These are phyloP conservation scores for Cotesia glomerata DNA, from an alignment of 1,140 invertebrate species.

Conservation along the genomic window DNA sequence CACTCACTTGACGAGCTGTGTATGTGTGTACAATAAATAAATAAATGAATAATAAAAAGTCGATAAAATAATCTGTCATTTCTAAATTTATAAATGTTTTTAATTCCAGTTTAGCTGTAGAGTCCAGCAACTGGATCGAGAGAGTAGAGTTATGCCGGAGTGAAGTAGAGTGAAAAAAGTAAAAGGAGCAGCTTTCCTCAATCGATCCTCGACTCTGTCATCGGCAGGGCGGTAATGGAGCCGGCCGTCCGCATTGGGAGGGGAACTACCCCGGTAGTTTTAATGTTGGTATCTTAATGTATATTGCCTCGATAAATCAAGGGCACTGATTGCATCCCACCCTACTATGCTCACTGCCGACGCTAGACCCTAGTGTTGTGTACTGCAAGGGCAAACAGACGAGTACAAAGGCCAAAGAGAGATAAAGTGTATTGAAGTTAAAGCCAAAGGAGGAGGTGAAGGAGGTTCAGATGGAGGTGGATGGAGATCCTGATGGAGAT, in stretches of 20 bases:
- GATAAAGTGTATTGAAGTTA: constrained; percentile 1
- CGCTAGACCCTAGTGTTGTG: constrained; percentile 17
- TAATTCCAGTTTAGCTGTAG: not conserved
- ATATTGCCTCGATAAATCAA: constrained; percentile 63
- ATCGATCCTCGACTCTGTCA: constrained; percentile 41
- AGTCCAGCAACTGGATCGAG: not conserved
- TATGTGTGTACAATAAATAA: constrained; percentile 12
- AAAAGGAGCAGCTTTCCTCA: constrained; percentile 31
- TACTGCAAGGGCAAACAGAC: not conserved
- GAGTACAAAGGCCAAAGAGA: constrained; percentile 11
- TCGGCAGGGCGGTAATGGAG: constrained; percentile 50
- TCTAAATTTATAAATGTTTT: too few relatives aligned
- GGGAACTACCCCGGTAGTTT: constrained; percentile 56
- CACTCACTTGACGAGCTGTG: constrained; percentile 38
- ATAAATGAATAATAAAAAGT: not conserved
- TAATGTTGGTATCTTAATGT: constrained; percentile 64
- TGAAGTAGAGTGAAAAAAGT: not conserved
- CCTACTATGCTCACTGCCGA: constrained; percentile 34
- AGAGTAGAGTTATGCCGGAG: not conserved
- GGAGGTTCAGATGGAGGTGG: not conserved
- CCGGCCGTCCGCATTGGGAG: constrained; percentile 38
- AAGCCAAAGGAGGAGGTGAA: not conserved
- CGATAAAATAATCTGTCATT: not conserved
- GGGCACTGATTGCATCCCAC: constrained; percentile 60
- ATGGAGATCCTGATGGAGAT: too few relatives aligned